Base-by-base conservation (phyloP, 2,113 vertebrate species). In the Pardalotus punctatus region DNA sequence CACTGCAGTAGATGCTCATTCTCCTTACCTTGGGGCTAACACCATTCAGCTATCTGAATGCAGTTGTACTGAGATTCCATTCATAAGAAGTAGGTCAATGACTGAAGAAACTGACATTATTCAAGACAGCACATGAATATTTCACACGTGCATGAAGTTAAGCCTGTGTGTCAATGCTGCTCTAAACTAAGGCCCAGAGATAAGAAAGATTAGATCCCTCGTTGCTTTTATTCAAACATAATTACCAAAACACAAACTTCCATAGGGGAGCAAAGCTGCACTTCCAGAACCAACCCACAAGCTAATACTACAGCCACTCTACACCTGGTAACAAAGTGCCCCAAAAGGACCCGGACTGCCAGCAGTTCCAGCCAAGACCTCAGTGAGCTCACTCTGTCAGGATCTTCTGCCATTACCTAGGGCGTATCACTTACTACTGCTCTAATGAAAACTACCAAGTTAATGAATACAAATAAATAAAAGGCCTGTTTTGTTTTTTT, bases 191-290 rank as follows among this genome's bases (percentile, higher is more conserved):
- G 43, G 40, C 51, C 79, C 56, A 77, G 15, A 80, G 35, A 70
- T 10, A 38, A 17, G 53, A 50, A 51, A 86, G 61, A 71, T 23
- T 22, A 51, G 31, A 14, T 6, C 19, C 79, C 40, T 92, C 40
- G 13, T n/a, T 22, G 56, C n/a, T 40, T 40, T 40, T 51, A 73
- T 33, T 74, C 43, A 88, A 83, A 71, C 40, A 33, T 23, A 78
- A 78, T 56, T 24, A 71, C 12, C 50, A 31, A 76, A 92, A 92
- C 36, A 77, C n/a, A 71, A 60, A 67, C 23, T 65, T 65, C 48
- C 5, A 1, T 0, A 10, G 10, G 0, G 33, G 4, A 1, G 13
- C 45, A 60, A 71, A 73, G 57, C 69, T 67, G n/a, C 60, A 27
- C 29, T 36, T n/a, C 35, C 45, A 88, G 76, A 83, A 58, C 11